phyloP scores from a whole-genome alignment of 2,888 invertebrate genomes.

The Norana najaformis region DNA sequence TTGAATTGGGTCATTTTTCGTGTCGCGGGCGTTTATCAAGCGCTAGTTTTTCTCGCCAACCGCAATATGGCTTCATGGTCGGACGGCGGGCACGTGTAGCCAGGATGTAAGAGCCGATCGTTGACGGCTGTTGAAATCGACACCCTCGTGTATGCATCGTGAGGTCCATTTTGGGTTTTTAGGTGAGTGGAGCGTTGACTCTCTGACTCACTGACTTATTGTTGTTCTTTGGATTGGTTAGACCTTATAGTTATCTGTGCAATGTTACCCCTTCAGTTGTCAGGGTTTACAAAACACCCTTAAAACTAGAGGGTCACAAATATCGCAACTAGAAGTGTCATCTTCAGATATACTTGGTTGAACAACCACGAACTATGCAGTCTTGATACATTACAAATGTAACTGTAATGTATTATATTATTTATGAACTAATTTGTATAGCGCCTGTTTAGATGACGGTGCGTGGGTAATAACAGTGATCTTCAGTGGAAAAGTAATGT shows the following conservation, averaged over 20 bases:
- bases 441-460: too few relatives aligned
- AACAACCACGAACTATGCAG: background rate
- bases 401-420: too few relatives aligned
- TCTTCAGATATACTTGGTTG: background rate
- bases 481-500: too few relatives aligned
- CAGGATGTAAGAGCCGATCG: background rate
- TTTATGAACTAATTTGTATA: too few relatives aligned
- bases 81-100: slow-evolving; percentile 4
- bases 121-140: background rate
- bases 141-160: background rate
- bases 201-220: background rate
- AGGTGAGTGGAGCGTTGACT: too few relatives aligned
- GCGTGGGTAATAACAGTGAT: too few relatives aligned
- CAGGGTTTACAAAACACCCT: background rate
- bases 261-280: background rate
- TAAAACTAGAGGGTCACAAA: background rate
- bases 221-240: background rate
- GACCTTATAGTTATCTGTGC: background rate
- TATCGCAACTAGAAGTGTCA: background rate
- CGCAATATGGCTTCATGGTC: background rate
- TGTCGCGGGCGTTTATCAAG: background rate
- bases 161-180: background rate
- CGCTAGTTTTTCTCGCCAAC: background rate
- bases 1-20: background rate
- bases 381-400: too few relatives aligned